These are phyloP conservation scores for Arctia plantaginis DNA, from an alignment of 2,888 invertebrate species.

Conservation along the genomic window DNA sequence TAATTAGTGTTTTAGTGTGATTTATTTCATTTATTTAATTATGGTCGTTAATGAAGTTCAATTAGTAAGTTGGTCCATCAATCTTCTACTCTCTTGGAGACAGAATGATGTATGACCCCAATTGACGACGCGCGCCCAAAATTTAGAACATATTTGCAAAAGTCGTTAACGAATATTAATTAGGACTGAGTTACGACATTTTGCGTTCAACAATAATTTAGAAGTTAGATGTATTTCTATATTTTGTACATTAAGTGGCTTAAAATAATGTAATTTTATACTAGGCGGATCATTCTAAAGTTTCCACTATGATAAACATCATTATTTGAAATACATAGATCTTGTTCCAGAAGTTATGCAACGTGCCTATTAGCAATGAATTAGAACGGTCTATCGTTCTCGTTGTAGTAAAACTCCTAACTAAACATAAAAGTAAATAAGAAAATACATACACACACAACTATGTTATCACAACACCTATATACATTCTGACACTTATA, in stretches of 20 bases:
- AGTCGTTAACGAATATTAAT: constrained; percentile 44
- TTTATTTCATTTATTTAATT: constrained; percentile 67
- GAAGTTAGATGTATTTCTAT: neutral
- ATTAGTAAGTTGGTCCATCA: constrained; percentile 70
- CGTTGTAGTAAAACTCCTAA: too few species aligned
- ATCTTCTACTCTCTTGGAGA: constrained; percentile 62
- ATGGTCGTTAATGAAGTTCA: constrained; percentile 69
- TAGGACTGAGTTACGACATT: neutral
- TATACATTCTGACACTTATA: too few species aligned
- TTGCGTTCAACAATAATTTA: neutral
- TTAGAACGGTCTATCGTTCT: too few species aligned
- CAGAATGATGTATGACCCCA: constrained; percentile 68
- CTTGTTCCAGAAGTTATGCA: too few species aligned
- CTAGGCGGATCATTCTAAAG: neutral
- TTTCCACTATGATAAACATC: neutral
- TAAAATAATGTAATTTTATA: neutral
- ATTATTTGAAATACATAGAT: neutral
- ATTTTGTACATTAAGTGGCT: neutral
- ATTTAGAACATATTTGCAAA: constrained; percentile 59
- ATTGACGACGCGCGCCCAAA: constrained; percentile 59
- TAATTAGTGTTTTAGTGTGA: constrained; percentile 57
- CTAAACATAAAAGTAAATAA: too few species aligned
- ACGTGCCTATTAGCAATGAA: too few species aligned
- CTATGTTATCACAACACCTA: too few species aligned
- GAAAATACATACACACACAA: too few species aligned